Evolutionary conservation across 2,888 invertebrate species (phyloP).

Genomic region (Scrobipalpa atriplicella): DNA sequence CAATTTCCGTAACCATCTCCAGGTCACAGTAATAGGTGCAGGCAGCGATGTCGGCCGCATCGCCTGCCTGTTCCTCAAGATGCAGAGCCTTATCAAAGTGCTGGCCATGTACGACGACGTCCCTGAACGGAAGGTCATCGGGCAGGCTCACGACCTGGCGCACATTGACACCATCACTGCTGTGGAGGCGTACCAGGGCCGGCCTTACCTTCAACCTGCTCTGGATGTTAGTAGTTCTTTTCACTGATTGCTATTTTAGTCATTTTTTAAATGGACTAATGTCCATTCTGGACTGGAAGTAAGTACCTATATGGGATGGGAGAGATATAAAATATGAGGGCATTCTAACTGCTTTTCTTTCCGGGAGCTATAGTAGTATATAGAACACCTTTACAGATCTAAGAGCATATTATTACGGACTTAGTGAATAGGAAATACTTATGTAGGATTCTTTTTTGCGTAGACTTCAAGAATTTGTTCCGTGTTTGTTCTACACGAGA

Average conservation of each 20-base stretch:
- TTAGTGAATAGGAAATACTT: no score
- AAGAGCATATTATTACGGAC: no score
- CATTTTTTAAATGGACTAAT: no score
- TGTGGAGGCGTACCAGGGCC: slow-evolving; percentile 68
- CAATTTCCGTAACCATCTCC: not conserved
- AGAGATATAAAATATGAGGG: no score
- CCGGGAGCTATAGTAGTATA: no score
- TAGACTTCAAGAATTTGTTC: no score
- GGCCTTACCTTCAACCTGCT: slow-evolving; percentile 31
- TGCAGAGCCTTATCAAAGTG: slow-evolving; percentile 59
- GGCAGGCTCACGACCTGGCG: slow-evolving; percentile 66
- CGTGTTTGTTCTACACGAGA: no score
- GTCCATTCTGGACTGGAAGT: no score
- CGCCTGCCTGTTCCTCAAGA: slow-evolving; percentile 64
- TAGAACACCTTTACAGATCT: no score
- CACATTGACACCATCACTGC: slow-evolving; percentile 71
- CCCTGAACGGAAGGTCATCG: slow-evolving; percentile 57
- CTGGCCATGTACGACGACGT: slow-evolving; percentile 67
- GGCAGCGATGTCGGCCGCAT: slow-evolving; percentile 70
- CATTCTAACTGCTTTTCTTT: no score
- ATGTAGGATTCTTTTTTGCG: no score
- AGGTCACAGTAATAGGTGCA: slow-evolving; percentile 71
- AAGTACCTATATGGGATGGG: no score
- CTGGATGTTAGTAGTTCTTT: slow-evolving; percentile 6
- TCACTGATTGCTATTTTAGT: not conserved